Evolutionary conservation across 2,797 vertebrate species (phyloP).

Genomic region (Sphaeramia orbicularis): DNA sequence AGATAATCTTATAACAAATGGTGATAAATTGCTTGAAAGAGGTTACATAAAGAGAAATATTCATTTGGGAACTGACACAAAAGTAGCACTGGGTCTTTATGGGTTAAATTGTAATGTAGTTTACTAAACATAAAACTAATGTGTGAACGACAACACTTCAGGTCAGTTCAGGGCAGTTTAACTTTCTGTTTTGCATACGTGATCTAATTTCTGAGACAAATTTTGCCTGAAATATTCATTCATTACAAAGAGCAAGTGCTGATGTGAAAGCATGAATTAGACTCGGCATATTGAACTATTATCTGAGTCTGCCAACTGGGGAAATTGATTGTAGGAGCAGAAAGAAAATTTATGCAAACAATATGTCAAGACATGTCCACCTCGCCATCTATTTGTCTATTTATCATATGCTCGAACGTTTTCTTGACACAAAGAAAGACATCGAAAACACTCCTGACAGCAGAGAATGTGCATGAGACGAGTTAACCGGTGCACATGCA

Average conservation of each 20-base stretch:
- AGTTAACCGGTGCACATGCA: slow-evolving; percentile 56
- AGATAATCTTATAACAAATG: too few species aligned
- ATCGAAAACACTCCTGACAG: slow-evolving; percentile 69
- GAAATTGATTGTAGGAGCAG: slow-evolving; percentile 43
- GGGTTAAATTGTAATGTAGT: too few species aligned
- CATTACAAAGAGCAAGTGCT: slow-evolving; percentile 5
- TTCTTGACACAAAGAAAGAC: slow-evolving; percentile 71
- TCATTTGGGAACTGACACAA: too few species aligned
- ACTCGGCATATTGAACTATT: slow-evolving; percentile 36
- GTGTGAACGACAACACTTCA: too few species aligned
- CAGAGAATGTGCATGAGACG: slow-evolving; percentile 56
- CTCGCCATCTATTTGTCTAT: slow-evolving; percentile 66
- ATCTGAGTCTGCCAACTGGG: slow-evolving; percentile 25
- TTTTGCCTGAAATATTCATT: too few species aligned
- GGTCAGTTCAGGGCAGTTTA: background rate
- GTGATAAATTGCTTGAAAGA: too few species aligned
- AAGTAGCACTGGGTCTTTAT: too few species aligned
- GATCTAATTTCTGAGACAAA: slow-evolving; percentile 5
- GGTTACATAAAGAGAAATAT: too few species aligned
- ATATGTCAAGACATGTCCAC: slow-evolving; percentile 58
- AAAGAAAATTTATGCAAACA: slow-evolving; percentile 67
- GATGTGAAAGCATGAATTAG: slow-evolving; percentile 20
- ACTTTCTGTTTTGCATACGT: background rate
- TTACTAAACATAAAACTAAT: too few species aligned
- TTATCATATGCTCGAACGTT: slow-evolving; percentile 68